A percentile compares a stretch with the other conserved stretches of the same genome.
These are phyloP conservation scores for Spodoptera frugiperda DNA, from an alignment of 1,140 invertebrate genomes.

Conservation along the genomic window DNA sequence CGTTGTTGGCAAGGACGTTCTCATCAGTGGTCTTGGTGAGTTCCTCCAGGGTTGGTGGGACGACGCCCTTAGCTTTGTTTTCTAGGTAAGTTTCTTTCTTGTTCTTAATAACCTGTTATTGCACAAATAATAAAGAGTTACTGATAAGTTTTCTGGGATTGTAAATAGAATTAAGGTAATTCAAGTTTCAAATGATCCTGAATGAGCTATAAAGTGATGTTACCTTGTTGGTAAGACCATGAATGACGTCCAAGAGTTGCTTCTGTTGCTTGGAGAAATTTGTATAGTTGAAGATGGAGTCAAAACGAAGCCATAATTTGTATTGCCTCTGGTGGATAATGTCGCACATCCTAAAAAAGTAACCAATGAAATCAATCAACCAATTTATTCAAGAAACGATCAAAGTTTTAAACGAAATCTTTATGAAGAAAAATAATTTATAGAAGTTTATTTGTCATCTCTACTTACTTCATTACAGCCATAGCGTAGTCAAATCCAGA, in stretches of 20 bases:
- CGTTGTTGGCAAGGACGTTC: constrained; percentile 63
- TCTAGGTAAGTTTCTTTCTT: constrained; percentile 86
- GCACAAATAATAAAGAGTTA: too few species aligned
- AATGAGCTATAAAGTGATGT: background rate
- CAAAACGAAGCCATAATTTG: constrained; percentile 87
- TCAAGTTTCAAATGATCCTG: background rate
- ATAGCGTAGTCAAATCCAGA: constrained; percentile 90
- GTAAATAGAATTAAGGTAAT: background rate
- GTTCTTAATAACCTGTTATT: constrained; percentile 86
- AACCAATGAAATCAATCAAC: background rate
- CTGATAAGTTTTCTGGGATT: too few species aligned
- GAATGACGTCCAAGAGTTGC: constrained; percentile 87
- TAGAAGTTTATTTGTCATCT: background rate
- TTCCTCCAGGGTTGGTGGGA: constrained; percentile 70
- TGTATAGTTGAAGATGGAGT: constrained; percentile 88
- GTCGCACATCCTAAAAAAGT: constrained; percentile 88
- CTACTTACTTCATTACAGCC: constrained; percentile 90
- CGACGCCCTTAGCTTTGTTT: constrained; percentile 83
- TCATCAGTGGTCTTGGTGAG: constrained; percentile 53
- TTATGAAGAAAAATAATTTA: background rate
- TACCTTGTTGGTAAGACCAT: constrained; percentile 88
- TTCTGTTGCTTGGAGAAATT: constrained; percentile 87
- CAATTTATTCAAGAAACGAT: background rate
- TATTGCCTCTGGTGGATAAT: constrained; percentile 90
- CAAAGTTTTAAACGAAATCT: too few species aligned